phyloP scores from a whole-genome alignment of 2,113 vertebrate genomes.

The Penelope pileata region DNA sequence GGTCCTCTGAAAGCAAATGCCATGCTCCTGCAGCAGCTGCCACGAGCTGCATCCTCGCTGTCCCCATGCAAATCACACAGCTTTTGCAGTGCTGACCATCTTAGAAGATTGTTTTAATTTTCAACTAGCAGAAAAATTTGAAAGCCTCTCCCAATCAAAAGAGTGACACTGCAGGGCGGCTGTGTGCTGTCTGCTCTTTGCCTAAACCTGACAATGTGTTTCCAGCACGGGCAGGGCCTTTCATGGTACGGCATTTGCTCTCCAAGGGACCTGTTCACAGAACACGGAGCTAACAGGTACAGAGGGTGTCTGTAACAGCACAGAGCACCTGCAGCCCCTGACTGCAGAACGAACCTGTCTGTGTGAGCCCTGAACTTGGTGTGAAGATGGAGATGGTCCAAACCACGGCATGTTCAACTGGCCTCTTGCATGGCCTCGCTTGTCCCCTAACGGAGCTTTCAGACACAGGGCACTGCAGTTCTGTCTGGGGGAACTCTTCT shows the following conservation, averaged over 20 bases:
- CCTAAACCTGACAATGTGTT: background rate
- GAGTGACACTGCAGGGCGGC: background rate
- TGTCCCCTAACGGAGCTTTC: background rate
- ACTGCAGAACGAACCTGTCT: background rate
- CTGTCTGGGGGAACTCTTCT: background rate
- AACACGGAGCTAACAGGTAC: background rate
- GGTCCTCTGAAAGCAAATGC: background rate
- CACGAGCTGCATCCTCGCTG: background rate
- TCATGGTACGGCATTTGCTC: background rate
- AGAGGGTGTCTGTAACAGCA: background rate
- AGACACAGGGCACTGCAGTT: background rate
- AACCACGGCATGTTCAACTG: background rate
- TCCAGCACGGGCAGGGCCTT: background rate
- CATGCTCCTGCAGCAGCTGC: background rate
- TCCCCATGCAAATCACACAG: background rate
- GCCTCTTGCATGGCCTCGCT: background rate
- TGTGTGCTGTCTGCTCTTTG: background rate
- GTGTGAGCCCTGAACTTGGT: background rate
- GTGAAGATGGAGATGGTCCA: background rate
- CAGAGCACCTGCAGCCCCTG: background rate
- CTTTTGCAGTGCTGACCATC: background rate
- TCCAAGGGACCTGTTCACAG: background rate
- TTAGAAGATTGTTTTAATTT: background rate
- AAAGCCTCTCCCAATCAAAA: rapidly evolving
- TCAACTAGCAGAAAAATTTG: background rate